Evolutionary conservation across 2,888 invertebrate genomes (phyloP), one percentile per base, ranked within the genome.

Genomic region (Lapara coniferarum): DNA sequence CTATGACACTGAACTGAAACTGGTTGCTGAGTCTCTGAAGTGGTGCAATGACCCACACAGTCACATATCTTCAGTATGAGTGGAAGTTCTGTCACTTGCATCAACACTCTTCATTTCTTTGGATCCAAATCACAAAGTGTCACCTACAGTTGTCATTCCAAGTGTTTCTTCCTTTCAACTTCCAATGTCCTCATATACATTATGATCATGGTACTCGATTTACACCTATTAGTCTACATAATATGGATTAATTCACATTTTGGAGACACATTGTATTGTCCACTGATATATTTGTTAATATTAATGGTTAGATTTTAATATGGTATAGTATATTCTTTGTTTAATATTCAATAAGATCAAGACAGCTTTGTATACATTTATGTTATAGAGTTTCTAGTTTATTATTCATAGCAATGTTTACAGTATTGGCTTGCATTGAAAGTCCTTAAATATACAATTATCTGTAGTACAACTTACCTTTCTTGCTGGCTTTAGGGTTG

Each of bases 401-500:
- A 25, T 25, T 4, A 30, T 12, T 57, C 37, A 7, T 37, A 57
- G 8, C 30, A 57, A 19, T 19, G 13, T 19, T 19, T 2, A 63
- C 2, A 49, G 37, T 37, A 37, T 37, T 37, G 8, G 37, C 37
- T 37, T 37, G 37, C 37, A 37, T 37, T 37, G 37, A 37, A 37
- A 37, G 57, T 37, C 37, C 57, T 58, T n/a, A 51, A 52, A 25
- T 56, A 49, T 16, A 69, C 49, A 44, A 55, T 46, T 44, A 56
- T 71, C 16, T 56, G 19, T 16, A 44, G 67, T 57, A 69, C 66
- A 68, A 85, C 95, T 95, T 94, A 95, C 95, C 94, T 85, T 95
- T 94, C 75, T 91, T 91, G 71, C 78, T 84, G 71, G 74, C 77
- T 85, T 95, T 95, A 71, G 94, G 86, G 81, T 94, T 94, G 79